Evolutionary conservation across 2,888 invertebrate species (phyloP).

Genomic region (Dicyrtomina minuta): DNA sequence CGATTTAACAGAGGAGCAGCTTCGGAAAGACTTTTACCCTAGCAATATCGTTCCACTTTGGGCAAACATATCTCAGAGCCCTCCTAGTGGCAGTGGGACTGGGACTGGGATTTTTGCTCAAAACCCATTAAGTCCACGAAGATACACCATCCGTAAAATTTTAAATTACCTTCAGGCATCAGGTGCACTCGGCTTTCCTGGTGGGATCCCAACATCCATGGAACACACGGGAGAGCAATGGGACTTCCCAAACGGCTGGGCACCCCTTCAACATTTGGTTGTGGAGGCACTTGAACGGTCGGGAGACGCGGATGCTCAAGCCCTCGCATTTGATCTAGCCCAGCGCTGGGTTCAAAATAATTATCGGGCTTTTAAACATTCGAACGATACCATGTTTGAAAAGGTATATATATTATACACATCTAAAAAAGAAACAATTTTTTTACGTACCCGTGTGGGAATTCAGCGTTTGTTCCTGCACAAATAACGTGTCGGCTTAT

Average conservation of each 20-base stretch:
- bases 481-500: no score
- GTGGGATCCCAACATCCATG: constrained; percentile 78
- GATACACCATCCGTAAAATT: background rate
- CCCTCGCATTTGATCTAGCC: constrained; percentile 71
- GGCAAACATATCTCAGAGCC: no score
- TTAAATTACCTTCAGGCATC: constrained; percentile 68
- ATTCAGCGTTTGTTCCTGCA: no score
- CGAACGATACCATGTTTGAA: constrained; percentile 72
- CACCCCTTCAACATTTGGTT: constrained; percentile 83
- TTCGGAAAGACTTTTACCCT: constrained; percentile 67
- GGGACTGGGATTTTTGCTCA: no score
- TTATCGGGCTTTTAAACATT: constrained; percentile 69
- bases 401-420: constrained; percentile 65
- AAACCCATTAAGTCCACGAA: no score
- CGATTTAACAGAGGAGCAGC: constrained; percentile 65
- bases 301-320: constrained; percentile 65
- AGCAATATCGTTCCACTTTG: constrained; percentile 75
- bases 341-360: constrained; percentile 80
- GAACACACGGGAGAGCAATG: constrained; percentile 65
- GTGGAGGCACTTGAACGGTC: constrained; percentile 74
- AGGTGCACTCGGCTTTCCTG: constrained; percentile 65
- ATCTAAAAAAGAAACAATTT: background rate
- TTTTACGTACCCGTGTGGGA: background rate
- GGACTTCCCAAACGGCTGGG: constrained; percentile 64
- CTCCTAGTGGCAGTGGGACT: constrained; percentile 1